phyloP scores from a whole-genome alignment of 2,113 vertebrate genomes.

The Struthidea cinerea region DNA sequence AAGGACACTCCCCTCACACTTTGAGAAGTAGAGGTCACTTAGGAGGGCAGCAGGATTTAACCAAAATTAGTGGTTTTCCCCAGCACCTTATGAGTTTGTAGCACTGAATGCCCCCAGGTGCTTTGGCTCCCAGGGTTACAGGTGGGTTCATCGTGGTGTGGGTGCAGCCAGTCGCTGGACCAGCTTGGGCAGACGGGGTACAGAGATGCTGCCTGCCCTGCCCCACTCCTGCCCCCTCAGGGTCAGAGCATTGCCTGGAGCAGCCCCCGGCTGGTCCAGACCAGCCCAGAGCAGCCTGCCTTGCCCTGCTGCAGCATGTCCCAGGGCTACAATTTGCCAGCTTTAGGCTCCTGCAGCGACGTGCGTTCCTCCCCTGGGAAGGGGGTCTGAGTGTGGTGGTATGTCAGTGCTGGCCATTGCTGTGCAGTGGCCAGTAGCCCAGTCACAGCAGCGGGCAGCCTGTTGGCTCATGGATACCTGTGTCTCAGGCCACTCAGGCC shows the following conservation, averaged over 20 bases:
- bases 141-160: accelerated
- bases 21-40: background rate
- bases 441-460: background rate
- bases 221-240: background rate
- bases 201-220: background rate
- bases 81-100: background rate
- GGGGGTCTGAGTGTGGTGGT: background rate
- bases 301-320: background rate
- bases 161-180: background rate
- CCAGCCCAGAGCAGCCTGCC: background rate
- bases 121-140: background rate
- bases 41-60: background rate
- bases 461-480: background rate
- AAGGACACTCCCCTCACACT: background rate
- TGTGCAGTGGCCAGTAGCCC: background rate
- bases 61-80: background rate
- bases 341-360: background rate
- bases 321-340: background rate
- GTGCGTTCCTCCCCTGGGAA: background rate
- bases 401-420: background rate
- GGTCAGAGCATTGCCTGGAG: background rate
- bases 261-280: background rate
- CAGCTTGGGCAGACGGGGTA: accelerated
- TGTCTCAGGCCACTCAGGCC: background rate
- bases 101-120: background rate